These are phyloP conservation scores for Orius laevigatus DNA, from an alignment of 1,140 invertebrate species.

Conservation along the genomic window DNA sequence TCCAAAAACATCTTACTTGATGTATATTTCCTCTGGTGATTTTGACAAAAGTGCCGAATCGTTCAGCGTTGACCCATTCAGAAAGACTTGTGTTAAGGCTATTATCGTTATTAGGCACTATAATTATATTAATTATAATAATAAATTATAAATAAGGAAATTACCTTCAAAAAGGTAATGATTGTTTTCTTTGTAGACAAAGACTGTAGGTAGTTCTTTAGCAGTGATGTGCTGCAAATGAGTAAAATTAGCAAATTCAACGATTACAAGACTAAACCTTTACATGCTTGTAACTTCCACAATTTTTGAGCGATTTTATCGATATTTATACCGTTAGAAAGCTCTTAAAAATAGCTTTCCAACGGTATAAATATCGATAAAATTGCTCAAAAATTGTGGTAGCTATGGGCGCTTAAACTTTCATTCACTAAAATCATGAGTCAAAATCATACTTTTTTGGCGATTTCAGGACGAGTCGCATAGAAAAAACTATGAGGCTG, in stretches of 20 bases:
- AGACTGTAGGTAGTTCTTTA: conserved; percentile 47
- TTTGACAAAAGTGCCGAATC: conserved; percentile 81
- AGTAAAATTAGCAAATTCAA: background rate
- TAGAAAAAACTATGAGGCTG: conserved; percentile 78
- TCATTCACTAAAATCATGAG: conserved; percentile 1
- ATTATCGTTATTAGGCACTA: no score
- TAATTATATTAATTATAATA: no score
- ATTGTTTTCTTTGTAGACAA: conserved; percentile 69
- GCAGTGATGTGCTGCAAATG: conserved; percentile 37
- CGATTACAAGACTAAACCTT: background rate
- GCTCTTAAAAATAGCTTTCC: no score
- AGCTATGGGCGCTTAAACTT: background rate
- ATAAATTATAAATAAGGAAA: no score
- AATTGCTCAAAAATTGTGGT: no score
- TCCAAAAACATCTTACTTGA: conserved; percentile 23
- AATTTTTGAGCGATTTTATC: background rate
- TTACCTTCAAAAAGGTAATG: conserved; percentile 54
- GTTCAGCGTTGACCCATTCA: conserved; percentile 77
- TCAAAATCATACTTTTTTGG: conserved; percentile 30
- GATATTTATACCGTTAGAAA: no score
- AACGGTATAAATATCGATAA: no score
- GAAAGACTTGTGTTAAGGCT: conserved; percentile 48
- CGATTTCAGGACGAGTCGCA: conserved; percentile 45
- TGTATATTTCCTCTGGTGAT: conserved; percentile 68
- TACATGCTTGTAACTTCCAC: background rate